Percentiles rank a stretch among this genome's conserved stretches.
These are phyloP conservation scores for Hucho hucho DNA, from an alignment of 2,113 vertebrate species.

Conservation along the genomic window DNA sequence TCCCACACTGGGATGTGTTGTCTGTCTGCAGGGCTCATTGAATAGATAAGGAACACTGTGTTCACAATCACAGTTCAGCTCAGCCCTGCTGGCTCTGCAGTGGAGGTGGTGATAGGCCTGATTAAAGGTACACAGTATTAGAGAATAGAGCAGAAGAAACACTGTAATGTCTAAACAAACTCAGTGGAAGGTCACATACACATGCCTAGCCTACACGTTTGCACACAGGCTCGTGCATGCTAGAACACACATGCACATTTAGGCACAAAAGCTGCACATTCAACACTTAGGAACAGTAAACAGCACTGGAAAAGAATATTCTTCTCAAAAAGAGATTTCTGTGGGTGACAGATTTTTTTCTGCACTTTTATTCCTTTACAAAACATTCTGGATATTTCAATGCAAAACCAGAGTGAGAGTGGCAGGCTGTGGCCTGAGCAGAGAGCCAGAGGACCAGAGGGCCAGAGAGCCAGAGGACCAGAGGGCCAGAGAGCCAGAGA, in stretches of 20 bases:
- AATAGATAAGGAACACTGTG: constrained; percentile 16
- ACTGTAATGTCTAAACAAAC: neutral
- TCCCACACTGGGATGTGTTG: constrained; percentile 7
- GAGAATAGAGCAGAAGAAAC: too few relatives aligned
- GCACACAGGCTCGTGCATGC: neutral
- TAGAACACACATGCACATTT: neutral
- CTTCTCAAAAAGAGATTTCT: neutral
- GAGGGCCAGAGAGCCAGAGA: too few relatives aligned
- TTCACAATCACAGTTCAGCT: constrained; percentile 18
- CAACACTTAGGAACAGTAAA: neutral
- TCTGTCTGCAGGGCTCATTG: constrained; percentile 32
- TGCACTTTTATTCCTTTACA: constrained; percentile 9
- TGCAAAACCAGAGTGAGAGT: constrained; percentile 4
- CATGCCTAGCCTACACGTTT: neutral
- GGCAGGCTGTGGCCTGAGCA: too few relatives aligned
- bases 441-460: neutral
- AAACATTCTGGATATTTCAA: constrained; percentile 14
- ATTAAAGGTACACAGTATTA: constrained; percentile 35
- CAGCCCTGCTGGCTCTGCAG: constrained; percentile 18
- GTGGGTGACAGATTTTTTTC: neutral
- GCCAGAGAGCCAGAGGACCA: too few relatives aligned
- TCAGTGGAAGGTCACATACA: neutral
- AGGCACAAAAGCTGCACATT: neutral
- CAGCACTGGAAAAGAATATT: neutral
- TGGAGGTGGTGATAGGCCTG: constrained; percentile 28